Evolutionary conservation across 2,888 invertebrate species (phyloP).

Genomic region (Callinectes sapidus): DNA sequence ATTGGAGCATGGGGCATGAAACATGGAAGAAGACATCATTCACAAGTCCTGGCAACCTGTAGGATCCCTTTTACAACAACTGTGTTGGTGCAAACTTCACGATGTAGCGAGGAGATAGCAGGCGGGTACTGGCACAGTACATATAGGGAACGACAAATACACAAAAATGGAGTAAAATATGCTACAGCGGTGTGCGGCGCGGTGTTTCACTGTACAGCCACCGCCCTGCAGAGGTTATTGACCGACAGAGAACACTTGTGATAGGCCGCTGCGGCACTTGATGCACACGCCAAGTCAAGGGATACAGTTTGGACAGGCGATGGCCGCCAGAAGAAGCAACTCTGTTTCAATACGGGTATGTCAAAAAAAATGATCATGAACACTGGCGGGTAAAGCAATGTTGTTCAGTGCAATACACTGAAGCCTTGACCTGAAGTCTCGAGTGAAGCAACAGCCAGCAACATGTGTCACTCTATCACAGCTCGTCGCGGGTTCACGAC

Average conservation of each 20-base stretch:
- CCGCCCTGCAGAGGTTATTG: background rate
- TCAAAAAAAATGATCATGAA: background rate
- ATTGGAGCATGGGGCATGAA: background rate
- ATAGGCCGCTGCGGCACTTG: conserved; percentile 17
- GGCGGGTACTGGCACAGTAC: background rate
- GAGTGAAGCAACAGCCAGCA: conserved; percentile 6
- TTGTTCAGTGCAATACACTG: background rate
- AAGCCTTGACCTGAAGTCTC: background rate
- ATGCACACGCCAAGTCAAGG: background rate
- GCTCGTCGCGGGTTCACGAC: background rate
- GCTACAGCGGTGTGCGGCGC: background rate
- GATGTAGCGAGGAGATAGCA: background rate
- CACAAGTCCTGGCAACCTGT: background rate
- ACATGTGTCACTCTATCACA: background rate
- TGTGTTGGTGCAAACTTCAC: background rate
- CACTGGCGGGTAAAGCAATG: background rate
- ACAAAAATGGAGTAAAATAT: background rate
- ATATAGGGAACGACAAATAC: background rate
- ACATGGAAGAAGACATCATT: background rate
- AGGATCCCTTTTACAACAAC: background rate
- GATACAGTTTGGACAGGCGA: background rate
- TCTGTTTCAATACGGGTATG: background rate
- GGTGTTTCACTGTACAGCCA: background rate
- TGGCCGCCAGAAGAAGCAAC: background rate
- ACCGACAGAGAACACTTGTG: background rate